phyloP scores from a whole-genome alignment of 2,888 invertebrate species.

The Leptinotarsa rubiginosa region DNA sequence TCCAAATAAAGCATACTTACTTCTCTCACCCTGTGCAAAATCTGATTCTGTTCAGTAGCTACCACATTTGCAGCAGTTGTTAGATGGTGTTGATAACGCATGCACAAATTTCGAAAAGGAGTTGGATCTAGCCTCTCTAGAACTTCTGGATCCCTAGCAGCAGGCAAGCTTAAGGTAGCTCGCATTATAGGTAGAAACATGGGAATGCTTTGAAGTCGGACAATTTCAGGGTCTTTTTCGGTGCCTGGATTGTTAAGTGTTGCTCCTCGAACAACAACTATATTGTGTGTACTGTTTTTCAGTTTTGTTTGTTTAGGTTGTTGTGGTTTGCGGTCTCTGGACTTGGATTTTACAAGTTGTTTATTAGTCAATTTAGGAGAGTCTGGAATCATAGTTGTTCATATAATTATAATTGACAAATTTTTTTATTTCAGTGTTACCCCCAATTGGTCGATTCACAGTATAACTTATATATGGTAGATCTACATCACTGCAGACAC shows the following conservation, averaged over 20 bases:
- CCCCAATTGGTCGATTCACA: slow-evolving; percentile 88
- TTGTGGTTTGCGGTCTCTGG: slow-evolving; percentile 52
- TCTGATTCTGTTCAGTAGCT: slow-evolving; percentile 80
- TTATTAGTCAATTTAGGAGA: slow-evolving; percentile 84
- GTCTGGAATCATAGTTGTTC: slow-evolving; percentile 67
- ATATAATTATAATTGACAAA: not conserved
- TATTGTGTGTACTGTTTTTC: slow-evolving; percentile 74
- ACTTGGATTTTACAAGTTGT: slow-evolving; percentile 62
- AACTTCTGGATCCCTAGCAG: slow-evolving; percentile 88
- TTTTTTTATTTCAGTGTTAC: slow-evolving; percentile 61
- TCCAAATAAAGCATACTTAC: slow-evolving; percentile 64
- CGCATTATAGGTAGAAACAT: slow-evolving; percentile 94
- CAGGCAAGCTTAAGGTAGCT: slow-evolving; percentile 86
- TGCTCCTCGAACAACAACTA: slow-evolving; percentile 85
- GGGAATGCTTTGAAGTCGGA: slow-evolving; percentile 81
- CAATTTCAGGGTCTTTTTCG: slow-evolving; percentile 82
- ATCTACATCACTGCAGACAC: slow-evolving; percentile 90
- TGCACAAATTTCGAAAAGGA: slow-evolving; percentile 79
- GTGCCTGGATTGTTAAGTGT: slow-evolving; percentile 68
- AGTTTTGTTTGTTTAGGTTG: slow-evolving; percentile 65
- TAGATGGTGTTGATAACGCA: slow-evolving; percentile 86
- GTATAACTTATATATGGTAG: slow-evolving; percentile 93
- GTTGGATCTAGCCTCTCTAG: slow-evolving; percentile 78
- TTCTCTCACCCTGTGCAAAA: slow-evolving; percentile 82
- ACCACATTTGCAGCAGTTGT: slow-evolving; percentile 85